Conservation (phyloP, 1,140 invertebrate genomes). For the Drosophila athabasca region DNA sequence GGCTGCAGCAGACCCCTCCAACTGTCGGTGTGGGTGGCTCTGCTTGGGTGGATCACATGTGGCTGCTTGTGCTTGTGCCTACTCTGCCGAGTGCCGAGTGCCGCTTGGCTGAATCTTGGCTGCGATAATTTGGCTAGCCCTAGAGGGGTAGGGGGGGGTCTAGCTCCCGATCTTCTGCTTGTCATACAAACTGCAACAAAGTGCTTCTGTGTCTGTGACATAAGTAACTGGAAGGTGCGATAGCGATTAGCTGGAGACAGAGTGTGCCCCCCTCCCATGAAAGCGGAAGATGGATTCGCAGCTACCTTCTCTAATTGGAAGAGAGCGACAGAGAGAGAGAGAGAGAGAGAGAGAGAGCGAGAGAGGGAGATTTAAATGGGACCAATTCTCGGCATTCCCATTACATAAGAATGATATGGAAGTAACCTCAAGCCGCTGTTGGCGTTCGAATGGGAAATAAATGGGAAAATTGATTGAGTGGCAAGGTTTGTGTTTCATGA, state of each 20-base stretch:
- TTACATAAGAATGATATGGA: slow-evolving; percentile 21
- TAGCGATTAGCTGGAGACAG: slow-evolving; percentile 37
- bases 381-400: slow-evolving; percentile 21
- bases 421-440: too few relatives aligned
- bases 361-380: slow-evolving; percentile 12
- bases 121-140: slow-evolving; percentile 45
- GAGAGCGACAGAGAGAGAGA: neutral
- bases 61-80: too few relatives aligned
- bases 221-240: slow-evolving; percentile 47
- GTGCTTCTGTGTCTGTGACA: slow-evolving; percentile 46
- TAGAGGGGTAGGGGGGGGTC: too few relatives aligned
- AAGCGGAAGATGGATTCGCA: slow-evolving; percentile 19
- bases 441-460: too few relatives aligned
- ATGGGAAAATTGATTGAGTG: too few relatives aligned
- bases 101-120: slow-evolving; percentile 53
- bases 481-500: too few relatives aligned
- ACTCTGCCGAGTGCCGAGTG: slow-evolving; percentile 31
- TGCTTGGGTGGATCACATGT: too few relatives aligned
- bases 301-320: slow-evolving; percentile 27
- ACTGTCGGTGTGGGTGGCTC: too few relatives aligned
- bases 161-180: slow-evolving; percentile 23
- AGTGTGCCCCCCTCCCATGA: neutral
- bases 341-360: too few relatives aligned
- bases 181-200: slow-evolving; percentile 46
- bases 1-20: too few relatives aligned